Conservation (phyloP, 37 sponge, comb jelly and placozoan genomes). For the Lycopodina hypogea region DNA sequence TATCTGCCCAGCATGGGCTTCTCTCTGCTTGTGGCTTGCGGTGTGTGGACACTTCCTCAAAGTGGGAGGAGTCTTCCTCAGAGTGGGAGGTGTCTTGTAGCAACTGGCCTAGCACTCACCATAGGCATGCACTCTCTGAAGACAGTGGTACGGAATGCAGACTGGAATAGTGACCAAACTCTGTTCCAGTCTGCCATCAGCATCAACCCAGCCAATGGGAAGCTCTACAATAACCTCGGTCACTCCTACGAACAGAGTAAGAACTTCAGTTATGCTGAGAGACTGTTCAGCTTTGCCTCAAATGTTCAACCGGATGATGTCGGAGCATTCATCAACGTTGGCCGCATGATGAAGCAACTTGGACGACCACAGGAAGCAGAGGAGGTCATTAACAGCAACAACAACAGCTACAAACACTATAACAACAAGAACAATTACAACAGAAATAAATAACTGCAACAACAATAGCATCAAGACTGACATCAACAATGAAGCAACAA, state of each 20-base stretch:
- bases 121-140: slow-evolving; percentile 45
- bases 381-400: too few relatives aligned
- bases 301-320: slow-evolving; percentile 80
- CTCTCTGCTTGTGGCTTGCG: slow-evolving; percentile 31
- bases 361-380: slow-evolving; percentile 58
- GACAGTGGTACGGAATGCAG: slow-evolving; percentile 72
- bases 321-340: slow-evolving; percentile 84
- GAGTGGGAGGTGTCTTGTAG: background rate
- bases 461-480: too few relatives aligned
- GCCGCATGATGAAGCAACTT: slow-evolving; percentile 59
- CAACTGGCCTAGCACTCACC: slow-evolving; percentile 4
- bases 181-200: slow-evolving; percentile 71
- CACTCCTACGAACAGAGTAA: slow-evolving; percentile 64
- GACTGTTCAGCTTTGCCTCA: slow-evolving; percentile 58
- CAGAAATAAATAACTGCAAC: too few relatives aligned
- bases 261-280: slow-evolving; percentile 58
- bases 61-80: background rate
- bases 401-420: too few relatives aligned
- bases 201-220: slow-evolving; percentile 78
- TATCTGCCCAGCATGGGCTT: slow-evolving; percentile 84
- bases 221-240: slow-evolving; percentile 87
- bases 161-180: slow-evolving; percentile 64
- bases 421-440: too few relatives aligned
- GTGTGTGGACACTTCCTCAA: background rate
- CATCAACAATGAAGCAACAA: too few relatives aligned